Percentiles rank a stretch among this genome's conserved stretches.
Evolutionary conservation across 2,888 invertebrate genomes (phyloP).

Genomic region (Idaea biselata): DNA sequence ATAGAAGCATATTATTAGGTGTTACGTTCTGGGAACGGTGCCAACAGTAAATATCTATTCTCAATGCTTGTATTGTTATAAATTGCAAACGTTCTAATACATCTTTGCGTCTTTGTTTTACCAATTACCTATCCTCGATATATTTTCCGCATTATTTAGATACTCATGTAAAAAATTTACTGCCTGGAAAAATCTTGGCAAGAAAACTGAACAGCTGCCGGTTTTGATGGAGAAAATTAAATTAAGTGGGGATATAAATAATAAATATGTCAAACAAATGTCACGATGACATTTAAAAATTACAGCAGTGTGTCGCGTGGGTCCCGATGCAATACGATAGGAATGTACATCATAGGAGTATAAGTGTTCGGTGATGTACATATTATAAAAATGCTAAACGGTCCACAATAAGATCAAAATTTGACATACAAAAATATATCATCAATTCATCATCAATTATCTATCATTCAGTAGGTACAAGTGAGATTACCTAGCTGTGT

Average conservation of each 20-base stretch:
- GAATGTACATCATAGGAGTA: no score
- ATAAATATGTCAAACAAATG: background rate
- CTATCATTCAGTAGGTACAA: no score
- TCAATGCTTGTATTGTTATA: conserved; percentile 16
- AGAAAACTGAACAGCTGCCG: background rate
- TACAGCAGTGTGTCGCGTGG: background rate
- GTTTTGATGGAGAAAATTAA: background rate
- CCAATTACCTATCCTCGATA: conserved; percentile 3
- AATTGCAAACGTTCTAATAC: conserved; percentile 10
- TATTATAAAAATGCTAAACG: no score
- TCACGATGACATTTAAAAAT: background rate
- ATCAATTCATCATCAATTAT: no score
- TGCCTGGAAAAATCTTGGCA: background rate
- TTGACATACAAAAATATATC: no score
- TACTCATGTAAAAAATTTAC: background rate
- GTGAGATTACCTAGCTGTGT: no score
- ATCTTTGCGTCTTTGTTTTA: conserved; percentile 1
- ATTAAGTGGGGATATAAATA: background rate
- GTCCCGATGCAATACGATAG: no score
- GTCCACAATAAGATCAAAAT: no score
- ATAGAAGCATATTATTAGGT: conserved; percentile 69
- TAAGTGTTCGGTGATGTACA: no score
- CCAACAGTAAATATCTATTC: conserved; percentile 43
- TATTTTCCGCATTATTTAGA: background rate
- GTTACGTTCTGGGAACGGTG: conserved; percentile 55